Base-by-base conservation (phyloP, 2,888 invertebrate species). In the Deilephila elpenor region DNA sequence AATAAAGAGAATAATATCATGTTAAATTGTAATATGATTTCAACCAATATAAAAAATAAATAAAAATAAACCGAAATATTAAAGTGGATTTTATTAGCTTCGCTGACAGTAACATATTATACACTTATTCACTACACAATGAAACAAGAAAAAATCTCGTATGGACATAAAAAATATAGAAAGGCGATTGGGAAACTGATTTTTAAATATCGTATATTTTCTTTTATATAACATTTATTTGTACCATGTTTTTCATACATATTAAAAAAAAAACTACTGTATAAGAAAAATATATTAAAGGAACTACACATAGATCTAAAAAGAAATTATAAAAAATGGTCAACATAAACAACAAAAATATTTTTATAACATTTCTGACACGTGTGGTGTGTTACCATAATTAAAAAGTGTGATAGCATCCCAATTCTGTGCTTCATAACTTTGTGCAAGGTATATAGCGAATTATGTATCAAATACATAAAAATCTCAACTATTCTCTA, bases 121-220 rank as follows among this genome's bases (percentile, higher is more conserved):
- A 64, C 5, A n/a, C 37, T 67, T 60, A 60, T 17, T 67, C 51
- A 17, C 64, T 51, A 67, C 25, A 25, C 25, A 51, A 25, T 51
- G 67, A 44, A 67, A 25, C 44, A 67, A 67, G 1, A 67, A 67
- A 51, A 64, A 64, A 14, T n/a, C 37, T n/a, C 56, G 56, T 64
- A 64, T 20, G 19, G 20, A 20, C 19, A 34, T 34, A 34, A 34
- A 29, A 25, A 62, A 34, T 34, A 44, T 20, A 44, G 37, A 11
- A 64, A 14, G 11, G 44, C 37, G 5, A 14, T 14, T 32, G 20
- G 8, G 44, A 67, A 17, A 44, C 56, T 56, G n/a, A n/a, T 25
- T 37, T 19, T 19, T 11, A 67, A 51, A 44, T 17, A 67, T 64
- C 37, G 64, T 20, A 64, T 6, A 37, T 44, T 29, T 19, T 61